phyloP scores from a whole-genome alignment of 2,797 vertebrate genomes.

The Discoglossus pictus region DNA sequence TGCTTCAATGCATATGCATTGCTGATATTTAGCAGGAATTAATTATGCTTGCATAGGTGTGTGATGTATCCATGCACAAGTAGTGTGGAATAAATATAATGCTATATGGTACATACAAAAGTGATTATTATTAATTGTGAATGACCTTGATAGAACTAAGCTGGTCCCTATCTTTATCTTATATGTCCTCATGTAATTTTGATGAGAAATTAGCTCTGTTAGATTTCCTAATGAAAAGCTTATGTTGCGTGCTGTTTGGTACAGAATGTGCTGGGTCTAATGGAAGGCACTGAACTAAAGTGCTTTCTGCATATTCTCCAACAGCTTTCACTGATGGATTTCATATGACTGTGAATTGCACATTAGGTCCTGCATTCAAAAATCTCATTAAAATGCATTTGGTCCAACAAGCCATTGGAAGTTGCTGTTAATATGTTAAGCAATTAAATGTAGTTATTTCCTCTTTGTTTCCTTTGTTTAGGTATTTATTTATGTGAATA shows the following conservation, averaged over 20 bases:
- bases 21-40: background rate
- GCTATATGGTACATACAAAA: background rate
- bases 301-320: conserved; percentile 41
- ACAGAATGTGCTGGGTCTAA: conserved; percentile 9
- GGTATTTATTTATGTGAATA: conserved; percentile 59
- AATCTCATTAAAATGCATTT: conserved; percentile 50
- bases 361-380: conserved; percentile 43
- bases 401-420: conserved; percentile 39
- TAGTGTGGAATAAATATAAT: background rate
- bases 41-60: background rate
- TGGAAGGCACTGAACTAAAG: conserved; percentile 35
- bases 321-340: conserved; percentile 37
- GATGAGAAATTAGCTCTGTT: conserved; percentile 7
- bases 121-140: conserved; percentile 9
- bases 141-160: conserved; percentile 2
- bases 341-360: background rate
- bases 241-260: conserved; percentile 22
- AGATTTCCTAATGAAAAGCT: conserved; percentile 27
- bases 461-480: conserved; percentile 58
- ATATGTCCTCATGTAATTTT: conserved; percentile 16
- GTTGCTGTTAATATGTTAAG: conserved; percentile 43
- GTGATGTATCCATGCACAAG: background rate
- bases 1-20: background rate
- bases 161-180: conserved; percentile 2
- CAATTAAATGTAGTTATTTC: conserved; percentile 41